Evolutionary conservation across 2,113 vertebrate genomes (phyloP).

Genomic region (Hassar affinis): DNA sequence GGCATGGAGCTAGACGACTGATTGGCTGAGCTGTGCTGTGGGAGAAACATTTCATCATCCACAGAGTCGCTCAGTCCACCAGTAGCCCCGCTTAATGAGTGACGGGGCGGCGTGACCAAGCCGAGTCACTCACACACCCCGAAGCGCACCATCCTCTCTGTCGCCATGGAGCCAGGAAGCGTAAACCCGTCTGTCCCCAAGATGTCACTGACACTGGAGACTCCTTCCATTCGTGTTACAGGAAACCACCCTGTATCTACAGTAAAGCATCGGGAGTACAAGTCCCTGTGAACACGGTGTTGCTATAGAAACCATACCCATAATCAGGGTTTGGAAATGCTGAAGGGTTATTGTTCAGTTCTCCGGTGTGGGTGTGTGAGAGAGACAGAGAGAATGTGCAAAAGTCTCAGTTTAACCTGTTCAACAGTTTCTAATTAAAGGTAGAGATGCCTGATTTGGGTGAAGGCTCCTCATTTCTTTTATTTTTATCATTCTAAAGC

Average conservation of each 20-base stretch:
- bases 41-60: not conserved
- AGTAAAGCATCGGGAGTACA: no score
- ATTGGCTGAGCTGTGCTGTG: conserved; percentile 29
- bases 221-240: not conserved
- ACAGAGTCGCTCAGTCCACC: not conserved
- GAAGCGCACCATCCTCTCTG: not conserved
- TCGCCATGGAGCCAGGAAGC: no score
- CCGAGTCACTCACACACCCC: not conserved
- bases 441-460: not conserved
- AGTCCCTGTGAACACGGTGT: not conserved
- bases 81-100: not conserved
- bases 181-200: no score
- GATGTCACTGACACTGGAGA: not conserved
- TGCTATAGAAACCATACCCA: not conserved
- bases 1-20: conserved; percentile 86
- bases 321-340: not conserved
- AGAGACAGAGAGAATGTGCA: not conserved
- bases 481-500: not conserved
- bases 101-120: not conserved
- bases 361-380: not conserved
- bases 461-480: not conserved
- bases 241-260: not conserved
- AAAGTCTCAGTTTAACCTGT: not conserved
- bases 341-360: not conserved
- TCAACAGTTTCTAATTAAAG: not conserved